These are phyloP conservation scores for Tribolium castaneum DNA, from an alignment of 1,140 invertebrate species.

Conservation along the genomic window DNA sequence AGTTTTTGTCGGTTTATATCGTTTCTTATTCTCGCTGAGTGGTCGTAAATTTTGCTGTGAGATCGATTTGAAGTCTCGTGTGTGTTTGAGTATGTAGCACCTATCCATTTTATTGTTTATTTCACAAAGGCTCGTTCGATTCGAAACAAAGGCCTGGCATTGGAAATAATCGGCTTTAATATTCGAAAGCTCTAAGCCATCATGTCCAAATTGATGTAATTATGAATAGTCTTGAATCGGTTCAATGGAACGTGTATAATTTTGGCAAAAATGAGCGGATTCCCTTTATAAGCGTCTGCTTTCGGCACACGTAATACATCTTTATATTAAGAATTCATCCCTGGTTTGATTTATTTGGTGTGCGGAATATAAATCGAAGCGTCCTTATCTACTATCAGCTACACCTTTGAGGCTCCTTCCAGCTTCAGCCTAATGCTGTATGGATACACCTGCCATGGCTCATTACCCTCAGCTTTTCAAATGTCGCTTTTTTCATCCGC, in stretches of 20 bases:
- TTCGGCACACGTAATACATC: slow-evolving; percentile 22
- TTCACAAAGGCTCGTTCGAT: neutral
- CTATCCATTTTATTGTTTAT: slow-evolving; percentile 12
- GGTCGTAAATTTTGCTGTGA: slow-evolving; percentile 8
- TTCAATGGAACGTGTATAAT: slow-evolving; percentile 1
- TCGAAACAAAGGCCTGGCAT: neutral
- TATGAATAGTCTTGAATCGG: neutral
- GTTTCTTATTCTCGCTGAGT: neutral
- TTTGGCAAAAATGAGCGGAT: slow-evolving; percentile 6
- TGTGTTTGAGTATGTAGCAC: neutral
- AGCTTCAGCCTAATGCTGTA: slow-evolving; percentile 40
- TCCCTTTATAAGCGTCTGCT: slow-evolving; percentile 1
- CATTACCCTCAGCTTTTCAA: slow-evolving; percentile 46
- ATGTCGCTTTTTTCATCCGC: slow-evolving; percentile 36
- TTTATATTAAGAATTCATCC: slow-evolving; percentile 36
- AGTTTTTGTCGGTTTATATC: no score
- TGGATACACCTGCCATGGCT: slow-evolving; percentile 47
- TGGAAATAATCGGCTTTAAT: neutral
- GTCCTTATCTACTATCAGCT: slow-evolving; percentile 27
- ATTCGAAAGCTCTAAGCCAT: neutral
- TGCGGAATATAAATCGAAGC: slow-evolving; percentile 28
- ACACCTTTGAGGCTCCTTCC: slow-evolving; percentile 5
- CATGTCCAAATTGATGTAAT: neutral
- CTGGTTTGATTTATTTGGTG: slow-evolving; percentile 33
- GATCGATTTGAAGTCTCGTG: neutral